These are phyloP conservation scores for Molossus molossus DNA, from an alignment of 2,797 vertebrate species.

Conservation along the genomic window DNA sequence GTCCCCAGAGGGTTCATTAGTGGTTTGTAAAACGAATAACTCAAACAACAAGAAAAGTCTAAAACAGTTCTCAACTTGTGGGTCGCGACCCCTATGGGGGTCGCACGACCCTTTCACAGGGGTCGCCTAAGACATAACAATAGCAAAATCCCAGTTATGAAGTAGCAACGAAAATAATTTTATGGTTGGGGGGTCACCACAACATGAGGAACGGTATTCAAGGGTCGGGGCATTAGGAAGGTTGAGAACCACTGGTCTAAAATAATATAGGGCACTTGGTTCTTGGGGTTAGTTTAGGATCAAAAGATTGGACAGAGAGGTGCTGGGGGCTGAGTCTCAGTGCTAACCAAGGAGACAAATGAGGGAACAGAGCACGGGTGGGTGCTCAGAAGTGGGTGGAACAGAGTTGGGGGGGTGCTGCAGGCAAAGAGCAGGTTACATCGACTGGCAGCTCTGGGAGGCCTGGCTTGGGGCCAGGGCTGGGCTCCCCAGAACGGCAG, in stretches of 20 bases:
- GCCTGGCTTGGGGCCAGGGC: neutral
- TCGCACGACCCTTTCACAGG: too few species aligned
- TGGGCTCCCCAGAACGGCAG: neutral
- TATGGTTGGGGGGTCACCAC: too few species aligned
- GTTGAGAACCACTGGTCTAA: neutral
- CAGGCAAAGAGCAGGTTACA: neutral
- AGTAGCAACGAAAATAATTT: too few species aligned
- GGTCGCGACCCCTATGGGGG: too few species aligned
- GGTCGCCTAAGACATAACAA: too few species aligned
- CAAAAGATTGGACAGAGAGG: neutral
- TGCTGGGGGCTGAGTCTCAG: neutral
- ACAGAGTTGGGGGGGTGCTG: neutral
- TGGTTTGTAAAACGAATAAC: constrained; percentile 23
- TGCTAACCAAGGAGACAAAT: neutral
- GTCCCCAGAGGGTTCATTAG: neutral
- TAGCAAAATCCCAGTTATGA: too few species aligned
- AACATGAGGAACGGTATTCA: too few species aligned
- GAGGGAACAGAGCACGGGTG: neutral
- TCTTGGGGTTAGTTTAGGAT: neutral
- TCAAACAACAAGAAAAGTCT: constrained; percentile 19
- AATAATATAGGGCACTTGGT: neutral
- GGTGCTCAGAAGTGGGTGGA: neutral
- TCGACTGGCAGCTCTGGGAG: neutral
- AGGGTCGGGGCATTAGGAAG: too few species aligned
- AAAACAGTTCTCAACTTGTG: neutral